phyloP scores from a whole-genome alignment of 2,113 vertebrate species.

The Takifugu flavidus region DNA sequence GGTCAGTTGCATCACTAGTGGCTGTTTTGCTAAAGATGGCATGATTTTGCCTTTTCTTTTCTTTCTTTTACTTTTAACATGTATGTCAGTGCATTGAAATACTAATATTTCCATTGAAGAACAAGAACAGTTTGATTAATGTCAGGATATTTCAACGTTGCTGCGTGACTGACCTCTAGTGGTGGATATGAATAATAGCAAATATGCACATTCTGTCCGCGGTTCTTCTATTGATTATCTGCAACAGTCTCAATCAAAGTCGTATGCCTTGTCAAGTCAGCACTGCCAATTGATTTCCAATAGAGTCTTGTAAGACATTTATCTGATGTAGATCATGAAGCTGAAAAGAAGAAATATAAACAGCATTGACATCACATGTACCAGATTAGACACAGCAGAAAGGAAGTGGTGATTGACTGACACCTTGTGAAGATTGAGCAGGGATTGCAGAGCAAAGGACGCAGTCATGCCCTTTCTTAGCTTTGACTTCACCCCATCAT shows the following conservation, averaged over 20 bases:
- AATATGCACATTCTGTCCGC: not conserved
- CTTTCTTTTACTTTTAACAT: not conserved
- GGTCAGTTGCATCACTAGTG: constrained; percentile 67
- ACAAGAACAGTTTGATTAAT: not conserved
- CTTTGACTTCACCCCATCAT: constrained; percentile 11
- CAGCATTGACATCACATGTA: not conserved
- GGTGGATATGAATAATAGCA: constrained; percentile 11
- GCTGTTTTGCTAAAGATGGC: no score
- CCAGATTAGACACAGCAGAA: not conserved
- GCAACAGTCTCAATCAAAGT: constrained; percentile 1
- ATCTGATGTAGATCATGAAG: constrained; percentile 6
- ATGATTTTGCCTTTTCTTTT: not conserved
- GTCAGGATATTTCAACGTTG: not conserved
- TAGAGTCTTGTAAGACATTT: not conserved
- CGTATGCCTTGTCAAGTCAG: constrained; percentile 7
- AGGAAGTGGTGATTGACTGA: not conserved
- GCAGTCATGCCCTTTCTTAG: constrained; percentile 3
- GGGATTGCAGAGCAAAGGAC: constrained; percentile 4
- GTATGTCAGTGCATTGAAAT: not conserved
- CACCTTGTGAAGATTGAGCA: constrained; percentile 2
- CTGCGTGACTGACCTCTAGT: constrained; percentile 62
- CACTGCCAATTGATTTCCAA: constrained; percentile 8
- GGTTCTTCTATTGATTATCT: constrained; percentile 13
- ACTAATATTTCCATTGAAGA: not conserved
- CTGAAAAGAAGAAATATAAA: not conserved